Evolutionary conservation across 2,113 vertebrate genomes (phyloP).

Genomic region (Psittacus erithacus): DNA sequence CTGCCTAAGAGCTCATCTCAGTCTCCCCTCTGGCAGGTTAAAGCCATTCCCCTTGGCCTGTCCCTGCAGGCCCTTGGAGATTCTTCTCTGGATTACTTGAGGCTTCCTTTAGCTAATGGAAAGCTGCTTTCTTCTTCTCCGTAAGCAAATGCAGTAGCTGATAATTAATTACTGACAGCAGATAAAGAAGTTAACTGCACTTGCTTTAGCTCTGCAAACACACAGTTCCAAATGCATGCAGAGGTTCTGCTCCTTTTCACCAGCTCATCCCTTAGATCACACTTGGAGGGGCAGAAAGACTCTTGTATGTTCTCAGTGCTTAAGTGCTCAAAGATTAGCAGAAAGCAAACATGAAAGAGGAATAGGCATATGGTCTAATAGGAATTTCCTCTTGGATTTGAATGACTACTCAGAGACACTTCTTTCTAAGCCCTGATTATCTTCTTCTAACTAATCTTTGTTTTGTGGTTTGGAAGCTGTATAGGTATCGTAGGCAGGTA

Average conservation of each 20-base stretch:
- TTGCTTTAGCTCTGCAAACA: not conserved
- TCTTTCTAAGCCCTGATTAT: not conserved
- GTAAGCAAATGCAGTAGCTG: not conserved
- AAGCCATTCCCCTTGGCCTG: not conserved
- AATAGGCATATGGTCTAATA: not conserved
- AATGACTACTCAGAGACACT: conserved; percentile 3
- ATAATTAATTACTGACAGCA: not conserved
- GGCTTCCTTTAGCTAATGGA: not conserved
- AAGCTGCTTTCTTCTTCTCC: not conserved
- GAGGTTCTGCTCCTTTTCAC: not conserved
- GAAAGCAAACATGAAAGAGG: not conserved
- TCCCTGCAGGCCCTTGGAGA: not conserved
- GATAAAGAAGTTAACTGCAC: accelerated
- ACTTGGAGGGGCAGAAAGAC: not conserved
- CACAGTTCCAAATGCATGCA: accelerated
- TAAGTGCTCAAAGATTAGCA: not conserved
- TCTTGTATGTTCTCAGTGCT: accelerated
- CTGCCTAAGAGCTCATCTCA: not conserved
- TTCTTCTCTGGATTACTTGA: not conserved
- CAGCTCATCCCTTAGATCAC: not conserved
- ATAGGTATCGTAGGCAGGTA: not conserved
- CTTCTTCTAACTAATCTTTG: not conserved
- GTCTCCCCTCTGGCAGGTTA: not conserved
- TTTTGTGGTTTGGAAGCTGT: not conserved
- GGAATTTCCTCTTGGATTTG: not conserved